phyloP scores from a whole-genome alignment of 92 coral and sea anemone genomes.

The Palythoa heliodiscus region DNA sequence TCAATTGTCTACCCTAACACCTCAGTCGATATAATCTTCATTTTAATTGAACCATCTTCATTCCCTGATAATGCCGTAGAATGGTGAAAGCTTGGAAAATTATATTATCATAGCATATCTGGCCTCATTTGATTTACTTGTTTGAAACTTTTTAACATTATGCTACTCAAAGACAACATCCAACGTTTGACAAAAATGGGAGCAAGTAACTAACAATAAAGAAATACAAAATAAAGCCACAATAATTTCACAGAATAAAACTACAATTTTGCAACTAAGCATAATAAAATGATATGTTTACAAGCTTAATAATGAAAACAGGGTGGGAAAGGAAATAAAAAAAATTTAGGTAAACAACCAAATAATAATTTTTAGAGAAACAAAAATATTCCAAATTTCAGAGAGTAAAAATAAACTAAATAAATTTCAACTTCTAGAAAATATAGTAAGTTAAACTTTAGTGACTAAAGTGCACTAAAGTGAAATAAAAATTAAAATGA shows the following conservation, averaged over 20 bases:
- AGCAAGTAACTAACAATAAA: neutral
- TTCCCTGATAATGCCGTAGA: too few species aligned
- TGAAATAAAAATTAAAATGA: slow-evolving; percentile 11
- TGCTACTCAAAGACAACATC: too few species aligned
- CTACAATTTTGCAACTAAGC: neutral
- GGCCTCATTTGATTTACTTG: neutral
- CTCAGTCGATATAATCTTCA: too few species aligned
- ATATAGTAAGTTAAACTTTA: slow-evolving; percentile 1
- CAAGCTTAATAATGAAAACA: neutral
- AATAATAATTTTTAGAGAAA: neutral
- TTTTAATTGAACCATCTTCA: too few species aligned
- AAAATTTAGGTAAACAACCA: neutral
- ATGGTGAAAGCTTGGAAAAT: too few species aligned
- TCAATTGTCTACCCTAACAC: too few species aligned
- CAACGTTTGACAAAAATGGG: neutral
- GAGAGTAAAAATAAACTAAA: neutral
- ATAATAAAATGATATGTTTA: neutral
- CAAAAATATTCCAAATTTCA: slow-evolving; percentile 4
- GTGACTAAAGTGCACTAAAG: slow-evolving; percentile 3
- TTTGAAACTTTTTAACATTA: neutral
- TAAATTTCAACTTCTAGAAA: slow-evolving; percentile 1
- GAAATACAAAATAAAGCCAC: neutral
- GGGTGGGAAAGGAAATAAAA: neutral
- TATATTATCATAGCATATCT: too few species aligned
- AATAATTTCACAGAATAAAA: neutral